Conservation (phyloP, 2,113 vertebrate species). For the Poeciliopsis prolifica region DNA sequence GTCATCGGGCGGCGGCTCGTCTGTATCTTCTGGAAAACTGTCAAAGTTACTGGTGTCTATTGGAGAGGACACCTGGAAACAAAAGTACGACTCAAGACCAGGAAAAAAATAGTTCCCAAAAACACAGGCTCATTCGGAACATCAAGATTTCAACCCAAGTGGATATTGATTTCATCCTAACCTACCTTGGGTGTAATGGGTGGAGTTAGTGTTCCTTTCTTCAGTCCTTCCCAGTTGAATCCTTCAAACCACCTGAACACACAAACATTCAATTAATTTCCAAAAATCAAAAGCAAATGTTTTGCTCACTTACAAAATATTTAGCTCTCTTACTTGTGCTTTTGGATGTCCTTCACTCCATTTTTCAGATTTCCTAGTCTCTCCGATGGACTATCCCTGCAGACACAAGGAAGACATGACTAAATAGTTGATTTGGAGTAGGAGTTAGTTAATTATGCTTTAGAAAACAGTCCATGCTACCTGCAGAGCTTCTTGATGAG, state of each 20-base stretch:
- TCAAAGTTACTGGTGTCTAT: constrained; percentile 98
- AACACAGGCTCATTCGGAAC: not conserved
- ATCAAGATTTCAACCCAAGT: not conserved
- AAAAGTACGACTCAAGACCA: not conserved
- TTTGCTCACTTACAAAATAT: too few relatives aligned
- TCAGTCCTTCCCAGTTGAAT: constrained; percentile 98
- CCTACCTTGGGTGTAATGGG: constrained; percentile 94
- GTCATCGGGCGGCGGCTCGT: constrained; percentile 94
- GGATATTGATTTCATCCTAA: not conserved
- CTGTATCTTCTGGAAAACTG: constrained; percentile 95
- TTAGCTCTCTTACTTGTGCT: constrained; percentile 90
- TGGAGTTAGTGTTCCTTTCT: constrained; percentile 93
- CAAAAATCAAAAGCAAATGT: not conserved
- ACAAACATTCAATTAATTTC: not conserved
- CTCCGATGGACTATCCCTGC: constrained; percentile 95
- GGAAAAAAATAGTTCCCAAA: not conserved
- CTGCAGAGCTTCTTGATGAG: constrained; percentile 99
- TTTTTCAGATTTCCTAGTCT: constrained; percentile 97
- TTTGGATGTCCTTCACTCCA: constrained; percentile 97
- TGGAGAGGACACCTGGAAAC: constrained; percentile 86
- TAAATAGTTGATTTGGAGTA: not conserved
- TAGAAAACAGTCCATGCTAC: constrained; percentile 61
- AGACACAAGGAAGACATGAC: not conserved
- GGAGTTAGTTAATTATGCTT: not conserved
- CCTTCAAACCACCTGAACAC: constrained; percentile 94